Evolutionary conservation across 2,113 vertebrate species (phyloP).

Genomic region (Python bivittatus): DNA sequence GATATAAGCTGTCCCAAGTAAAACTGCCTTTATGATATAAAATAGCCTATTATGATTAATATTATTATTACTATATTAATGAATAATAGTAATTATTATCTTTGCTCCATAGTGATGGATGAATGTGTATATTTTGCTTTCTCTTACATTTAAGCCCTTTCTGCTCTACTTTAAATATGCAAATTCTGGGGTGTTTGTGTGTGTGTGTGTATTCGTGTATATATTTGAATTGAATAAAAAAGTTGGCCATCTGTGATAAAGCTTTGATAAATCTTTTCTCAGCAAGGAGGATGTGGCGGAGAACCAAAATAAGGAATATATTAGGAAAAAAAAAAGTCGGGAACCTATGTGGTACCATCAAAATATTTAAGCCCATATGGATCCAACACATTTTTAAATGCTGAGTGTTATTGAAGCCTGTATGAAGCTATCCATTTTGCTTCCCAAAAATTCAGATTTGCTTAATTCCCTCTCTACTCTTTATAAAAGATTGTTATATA

Average conservation of each 20-base stretch:
- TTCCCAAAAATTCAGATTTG: not conserved
- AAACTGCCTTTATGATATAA: no score
- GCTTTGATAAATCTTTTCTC: not conserved
- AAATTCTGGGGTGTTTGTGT: not conserved
- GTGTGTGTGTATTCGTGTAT: not conserved
- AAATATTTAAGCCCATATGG: not conserved
- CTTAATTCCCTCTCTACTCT: not conserved
- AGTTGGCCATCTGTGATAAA: not conserved
- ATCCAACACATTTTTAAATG: not conserved
- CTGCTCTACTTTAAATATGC: not conserved
- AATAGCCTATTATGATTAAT: no score
- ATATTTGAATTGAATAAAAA: not conserved
- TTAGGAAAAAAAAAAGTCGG: no score
- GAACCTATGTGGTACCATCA: not conserved
- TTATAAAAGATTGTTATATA: not conserved
- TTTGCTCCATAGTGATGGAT: not conserved
- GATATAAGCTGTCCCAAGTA: no score
- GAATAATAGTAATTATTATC: not conserved
- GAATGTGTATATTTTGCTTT: not conserved
- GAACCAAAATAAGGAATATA: not conserved
- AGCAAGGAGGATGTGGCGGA: not conserved
- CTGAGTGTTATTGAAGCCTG: not conserved
- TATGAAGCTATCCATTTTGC: not conserved
- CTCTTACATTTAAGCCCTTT: not conserved
- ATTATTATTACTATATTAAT: not conserved